Evolutionary conservation across 2,113 vertebrate genomes (phyloP).

Genomic region (Silurus asotus): DNA sequence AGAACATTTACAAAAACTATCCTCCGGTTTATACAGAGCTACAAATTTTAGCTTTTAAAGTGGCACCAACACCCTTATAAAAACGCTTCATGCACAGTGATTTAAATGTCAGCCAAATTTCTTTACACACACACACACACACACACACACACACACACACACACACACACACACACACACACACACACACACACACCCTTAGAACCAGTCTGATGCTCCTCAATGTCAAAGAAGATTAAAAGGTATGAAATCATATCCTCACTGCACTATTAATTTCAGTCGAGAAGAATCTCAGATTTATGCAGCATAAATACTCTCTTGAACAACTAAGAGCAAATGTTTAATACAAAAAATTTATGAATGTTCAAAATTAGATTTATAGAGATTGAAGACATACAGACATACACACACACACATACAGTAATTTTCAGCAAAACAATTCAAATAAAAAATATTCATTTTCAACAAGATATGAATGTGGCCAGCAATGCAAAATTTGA

Average conservation of each 20-base stretch:
- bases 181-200: not conserved
- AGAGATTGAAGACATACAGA: too few relatives aligned
- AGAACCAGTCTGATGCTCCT: not conserved
- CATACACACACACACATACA: too few relatives aligned
- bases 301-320: not conserved
- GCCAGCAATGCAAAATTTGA: too few relatives aligned
- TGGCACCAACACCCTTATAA: constrained; percentile 5
- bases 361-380: too few relatives aligned
- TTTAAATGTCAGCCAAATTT: constrained; percentile 12
- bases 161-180: not conserved
- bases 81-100: not conserved
- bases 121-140: not conserved
- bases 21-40: constrained; percentile 20
- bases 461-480: too few relatives aligned
- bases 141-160: not conserved
- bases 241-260: not conserved
- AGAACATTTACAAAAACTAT: constrained; percentile 31
- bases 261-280: not conserved
- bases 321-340: not conserved
- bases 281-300: not conserved
- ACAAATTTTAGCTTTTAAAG: not conserved
- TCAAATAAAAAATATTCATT: too few relatives aligned
- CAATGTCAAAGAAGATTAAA: not conserved
- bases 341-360: not conserved
- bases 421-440: too few relatives aligned